Evolutionary conservation across 2,113 vertebrate genomes (phyloP).

Genomic region (Vicugna pacos): DNA sequence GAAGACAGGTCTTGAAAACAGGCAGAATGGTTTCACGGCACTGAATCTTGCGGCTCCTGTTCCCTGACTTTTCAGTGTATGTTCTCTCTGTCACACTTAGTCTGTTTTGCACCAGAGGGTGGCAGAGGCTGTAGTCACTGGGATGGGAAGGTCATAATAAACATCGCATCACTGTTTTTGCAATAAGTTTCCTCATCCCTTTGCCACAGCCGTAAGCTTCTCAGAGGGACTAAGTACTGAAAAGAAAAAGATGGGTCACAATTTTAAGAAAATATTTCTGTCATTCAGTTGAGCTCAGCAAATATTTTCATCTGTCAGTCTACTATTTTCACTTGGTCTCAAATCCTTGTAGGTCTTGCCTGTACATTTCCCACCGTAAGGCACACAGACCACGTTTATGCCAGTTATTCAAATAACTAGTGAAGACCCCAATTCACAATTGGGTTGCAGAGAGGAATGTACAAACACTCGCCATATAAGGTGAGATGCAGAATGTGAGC

Average conservation of each 20-base stretch:
- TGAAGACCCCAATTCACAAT: not conserved
- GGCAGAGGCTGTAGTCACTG: too few relatives aligned
- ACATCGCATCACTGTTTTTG: not conserved
- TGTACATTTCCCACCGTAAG: not conserved
- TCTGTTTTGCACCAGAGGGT: not conserved
- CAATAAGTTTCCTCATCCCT: not conserved
- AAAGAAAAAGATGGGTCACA: not conserved
- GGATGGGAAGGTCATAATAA: not conserved
- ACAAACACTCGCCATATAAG: fast-evolving
- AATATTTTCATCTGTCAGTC: not conserved
- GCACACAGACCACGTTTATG: not conserved
- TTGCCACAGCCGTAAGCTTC: not conserved
- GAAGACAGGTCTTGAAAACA: not conserved
- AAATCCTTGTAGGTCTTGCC: not conserved
- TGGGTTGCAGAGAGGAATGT: not conserved
- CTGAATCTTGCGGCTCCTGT: not conserved
- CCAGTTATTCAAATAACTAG: not conserved
- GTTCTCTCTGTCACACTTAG: fast-evolving
- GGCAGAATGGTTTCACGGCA: not conserved
- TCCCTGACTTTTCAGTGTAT: not conserved
- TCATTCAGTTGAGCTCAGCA: not conserved
- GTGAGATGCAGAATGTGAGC: not conserved
- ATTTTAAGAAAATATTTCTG: not conserved
- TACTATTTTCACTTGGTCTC: not conserved
- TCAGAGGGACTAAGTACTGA: not conserved